Base-by-base conservation (phyloP, 2,888 invertebrate genomes). In the Hymenopus coronatus region DNA sequence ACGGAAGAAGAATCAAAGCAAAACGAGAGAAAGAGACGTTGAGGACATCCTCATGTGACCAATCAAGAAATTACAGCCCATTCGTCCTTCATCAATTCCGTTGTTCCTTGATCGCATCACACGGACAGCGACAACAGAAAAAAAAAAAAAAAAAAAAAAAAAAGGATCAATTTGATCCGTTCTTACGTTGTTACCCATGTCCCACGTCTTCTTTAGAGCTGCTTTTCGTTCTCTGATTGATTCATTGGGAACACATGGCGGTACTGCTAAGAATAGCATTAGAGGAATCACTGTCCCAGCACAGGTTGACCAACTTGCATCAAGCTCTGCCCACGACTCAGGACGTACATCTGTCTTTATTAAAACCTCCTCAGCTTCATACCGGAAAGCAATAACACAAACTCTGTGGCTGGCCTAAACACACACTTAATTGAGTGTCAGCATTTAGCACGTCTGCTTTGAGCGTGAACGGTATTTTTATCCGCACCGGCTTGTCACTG, bases 31-130 rank as follows among this genome's bases (percentile, higher is more conserved):
- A 25, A 70, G 25, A 70, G 54, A 70, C 54, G 54, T 6, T 70
- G 81, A 81, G 28, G 86, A 81, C 86, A 84, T 88, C 88, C 88
- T 84, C 88, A 82, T 88, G 89, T 89, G 89, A 87, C 89, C 89
- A 89, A 89, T 89, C 89, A 89, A 88, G 87, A 86, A 88, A 89
- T 89, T 89, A 88, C 88, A 83, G 40, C 81, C 89, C 88, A 88
- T 87, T 88, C 89, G 85, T 89, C 89, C 89, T 87, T 89, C 89
- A 88, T 88, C 88, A 89, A 86, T 88, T 88, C 84, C 88, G 70
- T 28, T 70, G 88, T 84, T 84, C 84, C 84, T 70, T 84, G 84
- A 84, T 84, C 84, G n/a, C 46, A 30, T 54, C 84, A n/a, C 84
- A 30, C 27, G 85, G 85, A 40, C 40, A 40, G 40, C 40, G 40